These are phyloP conservation scores for Clistopyga incitator DNA, from an alignment of 2,888 invertebrate species.

Conservation along the genomic window DNA sequence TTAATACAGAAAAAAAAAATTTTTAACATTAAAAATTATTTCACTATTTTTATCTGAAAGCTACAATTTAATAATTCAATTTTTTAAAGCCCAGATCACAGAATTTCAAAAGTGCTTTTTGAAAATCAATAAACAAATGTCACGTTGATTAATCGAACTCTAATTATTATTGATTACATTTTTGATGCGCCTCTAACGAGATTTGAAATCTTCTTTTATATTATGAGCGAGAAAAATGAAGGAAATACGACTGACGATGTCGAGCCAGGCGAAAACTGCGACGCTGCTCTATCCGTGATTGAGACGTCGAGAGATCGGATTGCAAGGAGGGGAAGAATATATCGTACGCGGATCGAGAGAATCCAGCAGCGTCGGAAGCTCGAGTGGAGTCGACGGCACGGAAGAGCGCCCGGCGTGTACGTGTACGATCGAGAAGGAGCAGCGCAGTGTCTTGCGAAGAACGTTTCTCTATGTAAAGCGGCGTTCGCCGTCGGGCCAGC, in stretches of 20 bases:
- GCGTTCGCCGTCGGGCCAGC: slow-evolving; percentile 31
- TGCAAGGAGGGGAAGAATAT: slow-evolving; percentile 46
- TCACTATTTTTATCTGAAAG: no score
- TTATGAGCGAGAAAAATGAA: neutral
- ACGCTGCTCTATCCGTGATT: slow-evolving; percentile 48
- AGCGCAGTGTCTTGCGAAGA: slow-evolving; percentile 39
- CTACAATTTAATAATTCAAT: no score
- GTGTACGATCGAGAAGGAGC: slow-evolving; percentile 5
- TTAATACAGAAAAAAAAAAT: no score
- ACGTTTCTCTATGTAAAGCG: slow-evolving; percentile 53
- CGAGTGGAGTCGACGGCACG: slow-evolving; percentile 32
- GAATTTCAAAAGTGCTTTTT: no score
- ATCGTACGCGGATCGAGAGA: slow-evolving; percentile 32
- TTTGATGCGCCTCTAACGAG: neutral
- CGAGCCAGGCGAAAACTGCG: slow-evolving; percentile 34
- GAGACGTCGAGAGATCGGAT: slow-evolving; percentile 64
- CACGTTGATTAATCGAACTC: neutral
- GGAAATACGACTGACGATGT: no score
- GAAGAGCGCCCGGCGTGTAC: slow-evolving; percentile 33
- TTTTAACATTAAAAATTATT: no score
- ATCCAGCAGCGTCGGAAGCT: slow-evolving; percentile 35
- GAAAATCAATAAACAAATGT: no score
- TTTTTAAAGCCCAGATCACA: no score
- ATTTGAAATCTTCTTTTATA: neutral
- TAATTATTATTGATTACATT: no score